Conservation (phyloP, 1,140 invertebrate genomes). For the Hylaeus anthracinus region DNA sequence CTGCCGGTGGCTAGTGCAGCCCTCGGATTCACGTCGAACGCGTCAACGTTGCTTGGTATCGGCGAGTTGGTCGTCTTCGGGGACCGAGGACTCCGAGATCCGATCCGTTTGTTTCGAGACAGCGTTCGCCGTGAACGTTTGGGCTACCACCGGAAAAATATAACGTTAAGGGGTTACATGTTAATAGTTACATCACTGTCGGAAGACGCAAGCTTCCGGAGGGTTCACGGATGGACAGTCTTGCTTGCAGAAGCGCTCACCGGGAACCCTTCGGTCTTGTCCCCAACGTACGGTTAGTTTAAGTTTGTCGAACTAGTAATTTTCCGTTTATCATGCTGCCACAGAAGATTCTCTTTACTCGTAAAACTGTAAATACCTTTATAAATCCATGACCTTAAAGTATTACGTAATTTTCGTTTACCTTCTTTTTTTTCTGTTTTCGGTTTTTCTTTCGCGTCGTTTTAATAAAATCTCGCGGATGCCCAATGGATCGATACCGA, state of each 20-base stretch:
- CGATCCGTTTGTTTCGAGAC: too few species aligned
- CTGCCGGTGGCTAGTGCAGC: constrained; percentile 73
- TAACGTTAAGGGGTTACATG: constrained; percentile 79
- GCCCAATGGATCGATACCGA: constrained; percentile 64
- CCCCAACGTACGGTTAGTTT: constrained; percentile 76
- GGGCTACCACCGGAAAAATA: constrained; percentile 78
- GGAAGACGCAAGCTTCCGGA: constrained; percentile 57
- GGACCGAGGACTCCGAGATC: too few species aligned
- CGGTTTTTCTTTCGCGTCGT: constrained; percentile 24
- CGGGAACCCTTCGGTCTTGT: constrained; percentile 56
- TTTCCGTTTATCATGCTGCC: constrained; percentile 74
- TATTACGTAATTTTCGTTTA: constrained; percentile 67
- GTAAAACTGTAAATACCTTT: constrained; percentile 78
- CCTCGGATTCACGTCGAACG: constrained; percentile 57
- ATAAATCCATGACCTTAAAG: constrained; percentile 78
- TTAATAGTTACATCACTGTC: constrained; percentile 80
- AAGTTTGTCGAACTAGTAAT: constrained; percentile 76
- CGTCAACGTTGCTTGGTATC: too few species aligned
- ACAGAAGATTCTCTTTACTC: constrained; percentile 72
- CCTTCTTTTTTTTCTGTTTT: constrained; percentile 23
- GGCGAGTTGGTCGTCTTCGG: too few species aligned
- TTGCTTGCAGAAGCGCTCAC: constrained; percentile 4
- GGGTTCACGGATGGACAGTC: constrained; percentile 49
- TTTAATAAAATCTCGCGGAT: constrained; percentile 50
- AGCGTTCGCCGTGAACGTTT: constrained; percentile 36